A percentile compares a stretch with the other conserved stretches of the same genome.
Conservation (phyloP, 30 jellyfish, hydroid and myxozoan genomes). For the Hydra vulgaris region DNA sequence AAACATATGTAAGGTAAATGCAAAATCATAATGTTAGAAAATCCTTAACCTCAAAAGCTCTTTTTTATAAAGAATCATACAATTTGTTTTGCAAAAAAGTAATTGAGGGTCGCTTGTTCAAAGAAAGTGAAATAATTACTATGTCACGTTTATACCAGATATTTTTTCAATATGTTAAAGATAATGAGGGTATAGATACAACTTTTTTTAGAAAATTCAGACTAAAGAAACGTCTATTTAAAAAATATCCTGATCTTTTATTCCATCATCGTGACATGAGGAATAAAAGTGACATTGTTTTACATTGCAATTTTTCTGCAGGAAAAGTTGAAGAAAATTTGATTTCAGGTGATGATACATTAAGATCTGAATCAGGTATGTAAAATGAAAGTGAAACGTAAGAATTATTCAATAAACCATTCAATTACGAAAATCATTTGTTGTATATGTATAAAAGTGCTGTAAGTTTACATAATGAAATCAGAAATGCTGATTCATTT, state of each 20-base stretch:
- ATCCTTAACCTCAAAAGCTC: neutral
- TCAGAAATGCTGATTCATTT: constrained; percentile 5
- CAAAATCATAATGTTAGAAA: no score
- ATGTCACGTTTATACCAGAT: neutral
- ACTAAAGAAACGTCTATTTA: constrained; percentile 2
- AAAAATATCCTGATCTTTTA: constrained; percentile 4
- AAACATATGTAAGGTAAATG: no score
- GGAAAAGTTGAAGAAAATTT: constrained; percentile 12
- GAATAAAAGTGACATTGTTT: constrained; percentile 17
- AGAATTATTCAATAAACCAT: neutral
- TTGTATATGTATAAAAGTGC: constrained; percentile 1
- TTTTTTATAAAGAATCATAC: neutral
- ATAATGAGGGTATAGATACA: constrained; percentile 17
- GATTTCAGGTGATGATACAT: neutral
- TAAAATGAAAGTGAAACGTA: neutral
- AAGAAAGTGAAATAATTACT: neutral
- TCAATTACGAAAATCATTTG: neutral
- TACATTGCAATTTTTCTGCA: constrained; percentile 5
- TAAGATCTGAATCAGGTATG: neutral
- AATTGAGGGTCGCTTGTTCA: neutral
- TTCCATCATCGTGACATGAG: constrained; percentile 10
- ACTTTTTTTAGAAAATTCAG: constrained; percentile 6
- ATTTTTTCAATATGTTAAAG: neutral
- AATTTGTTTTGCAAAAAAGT: neutral
- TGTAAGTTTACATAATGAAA: neutral